Evolutionary conservation across 2,888 invertebrate genomes (phyloP).

Genomic region (Trichacis sp.): DNA sequence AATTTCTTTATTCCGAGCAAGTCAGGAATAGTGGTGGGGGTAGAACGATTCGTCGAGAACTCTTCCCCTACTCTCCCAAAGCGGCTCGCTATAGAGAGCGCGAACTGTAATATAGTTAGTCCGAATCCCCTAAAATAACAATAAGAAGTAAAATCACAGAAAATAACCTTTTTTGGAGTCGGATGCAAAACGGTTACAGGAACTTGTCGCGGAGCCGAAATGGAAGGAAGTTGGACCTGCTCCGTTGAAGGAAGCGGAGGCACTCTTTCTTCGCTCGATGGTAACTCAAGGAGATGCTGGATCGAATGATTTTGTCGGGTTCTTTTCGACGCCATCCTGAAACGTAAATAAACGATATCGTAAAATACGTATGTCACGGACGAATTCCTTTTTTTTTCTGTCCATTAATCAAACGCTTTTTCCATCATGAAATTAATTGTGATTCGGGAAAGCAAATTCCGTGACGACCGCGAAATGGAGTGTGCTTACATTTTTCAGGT

Average conservation of each 20-base stretch:
- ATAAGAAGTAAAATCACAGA: slow-evolving; percentile 40
- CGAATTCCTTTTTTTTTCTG: too few relatives aligned
- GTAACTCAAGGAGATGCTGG: slow-evolving; percentile 71
- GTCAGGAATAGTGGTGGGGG: too few relatives aligned
- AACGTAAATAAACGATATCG: slow-evolving; percentile 6
- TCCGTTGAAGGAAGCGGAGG: slow-evolving; percentile 52
- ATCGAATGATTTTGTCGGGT: slow-evolving; percentile 71
- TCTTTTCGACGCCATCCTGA: slow-evolving; percentile 69
- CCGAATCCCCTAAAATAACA: too few relatives aligned
- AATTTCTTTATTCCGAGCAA: too few relatives aligned
- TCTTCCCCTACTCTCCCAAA: too few relatives aligned
- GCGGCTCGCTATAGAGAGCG: too few relatives aligned
- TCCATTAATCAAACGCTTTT: background rate
- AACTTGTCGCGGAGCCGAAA: slow-evolving; percentile 60
- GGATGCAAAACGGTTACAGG: slow-evolving; percentile 64
- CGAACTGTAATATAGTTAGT: too few relatives aligned
- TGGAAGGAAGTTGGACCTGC: slow-evolving; percentile 50
- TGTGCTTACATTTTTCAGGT: slow-evolving; percentile 53
- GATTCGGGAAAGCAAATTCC: background rate
- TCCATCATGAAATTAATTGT: too few relatives aligned
- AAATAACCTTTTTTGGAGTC: slow-evolving; percentile 71
- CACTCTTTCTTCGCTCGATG: slow-evolving; percentile 66
- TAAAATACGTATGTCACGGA: too few relatives aligned
- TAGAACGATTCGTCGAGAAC: too few relatives aligned
- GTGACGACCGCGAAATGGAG: slow-evolving; percentile 20